Conservation (phyloP, 2,888 invertebrate genomes). For the Drosophila atripex region DNA sequence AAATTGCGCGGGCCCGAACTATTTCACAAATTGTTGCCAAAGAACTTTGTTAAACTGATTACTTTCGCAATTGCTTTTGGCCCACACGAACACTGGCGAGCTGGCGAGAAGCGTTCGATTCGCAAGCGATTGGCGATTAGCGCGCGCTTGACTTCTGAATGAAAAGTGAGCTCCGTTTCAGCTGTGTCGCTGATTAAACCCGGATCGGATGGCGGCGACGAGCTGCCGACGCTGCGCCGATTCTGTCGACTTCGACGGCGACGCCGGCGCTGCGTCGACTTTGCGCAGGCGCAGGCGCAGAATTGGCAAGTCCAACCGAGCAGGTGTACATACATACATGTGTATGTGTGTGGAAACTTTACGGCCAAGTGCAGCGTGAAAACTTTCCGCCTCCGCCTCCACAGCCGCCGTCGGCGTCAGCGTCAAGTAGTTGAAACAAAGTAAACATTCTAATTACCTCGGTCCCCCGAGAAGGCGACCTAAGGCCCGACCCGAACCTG, state of each 20-base stretch:
- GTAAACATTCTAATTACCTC: constrained; percentile 66
- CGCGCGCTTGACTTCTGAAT: constrained; percentile 75
- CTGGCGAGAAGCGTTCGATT: constrained; percentile 11
- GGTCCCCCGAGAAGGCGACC: constrained; percentile 5
- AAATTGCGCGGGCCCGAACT: constrained; percentile 66
- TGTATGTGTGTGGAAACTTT: constrained; percentile 29
- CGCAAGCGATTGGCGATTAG: constrained; percentile 24
- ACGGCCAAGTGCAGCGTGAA: constrained; percentile 46
- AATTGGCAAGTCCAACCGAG: constrained; percentile 8
- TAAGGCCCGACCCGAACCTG: constrained; percentile 22
- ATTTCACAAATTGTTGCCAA: constrained; percentile 66
- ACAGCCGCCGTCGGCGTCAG: not conserved
- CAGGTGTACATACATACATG: not conserved
- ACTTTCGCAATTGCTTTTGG: constrained; percentile 64
- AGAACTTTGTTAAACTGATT: constrained; percentile 71
- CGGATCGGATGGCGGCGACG: constrained; percentile 31
- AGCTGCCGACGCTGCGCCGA: constrained; percentile 11
- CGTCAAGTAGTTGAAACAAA: constrained; percentile 40
- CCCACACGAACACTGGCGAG: constrained; percentile 41
- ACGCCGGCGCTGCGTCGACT: constrained; percentile 5
- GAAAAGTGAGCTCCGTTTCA: constrained; percentile 69
- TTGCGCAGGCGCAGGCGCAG: constrained; percentile 14
- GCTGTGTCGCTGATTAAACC: constrained; percentile 68
- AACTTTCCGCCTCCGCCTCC: constrained; percentile 31
- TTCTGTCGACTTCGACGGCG: constrained; percentile 2